Conservation (phyloP, 1,140 invertebrate species). For the Aricia agestis region DNA sequence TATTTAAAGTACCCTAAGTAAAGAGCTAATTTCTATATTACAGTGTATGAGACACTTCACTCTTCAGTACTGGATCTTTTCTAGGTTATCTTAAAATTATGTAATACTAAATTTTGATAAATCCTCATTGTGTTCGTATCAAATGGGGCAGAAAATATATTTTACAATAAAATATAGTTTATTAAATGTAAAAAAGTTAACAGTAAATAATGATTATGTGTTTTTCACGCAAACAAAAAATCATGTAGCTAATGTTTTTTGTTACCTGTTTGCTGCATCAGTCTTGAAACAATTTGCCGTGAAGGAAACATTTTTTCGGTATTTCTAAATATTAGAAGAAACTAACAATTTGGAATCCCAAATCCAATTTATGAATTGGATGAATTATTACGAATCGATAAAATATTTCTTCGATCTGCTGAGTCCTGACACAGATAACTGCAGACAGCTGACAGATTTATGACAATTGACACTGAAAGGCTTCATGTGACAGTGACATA, state of each 20-base stretch:
- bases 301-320: conserved; percentile 41
- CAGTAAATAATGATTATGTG: not conserved
- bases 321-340: not conserved
- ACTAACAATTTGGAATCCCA: not conserved
- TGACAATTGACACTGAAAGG: too few relatives aligned
- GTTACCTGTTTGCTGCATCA: conserved; percentile 45
- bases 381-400: too few relatives aligned
- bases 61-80: not conserved
- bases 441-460: too few relatives aligned
- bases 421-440: too few relatives aligned
- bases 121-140: not conserved
- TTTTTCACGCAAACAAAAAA: conserved; percentile 10
- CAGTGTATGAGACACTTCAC: not conserved
- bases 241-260: not conserved
- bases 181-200: not conserved
- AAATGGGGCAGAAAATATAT: not conserved
- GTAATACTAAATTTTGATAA: conserved; percentile 17
- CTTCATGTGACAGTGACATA: too few relatives aligned
- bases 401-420: too few relatives aligned
- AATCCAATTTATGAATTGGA: too few relatives aligned
- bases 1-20: not conserved
- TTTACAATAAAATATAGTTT: not conserved
- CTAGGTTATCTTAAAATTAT: conserved; percentile 29
- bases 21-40: not conserved
- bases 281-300: conserved; percentile 41